phyloP scores from a whole-genome alignment of 2,888 invertebrate genomes.

The Charanyca ferruginea region DNA sequence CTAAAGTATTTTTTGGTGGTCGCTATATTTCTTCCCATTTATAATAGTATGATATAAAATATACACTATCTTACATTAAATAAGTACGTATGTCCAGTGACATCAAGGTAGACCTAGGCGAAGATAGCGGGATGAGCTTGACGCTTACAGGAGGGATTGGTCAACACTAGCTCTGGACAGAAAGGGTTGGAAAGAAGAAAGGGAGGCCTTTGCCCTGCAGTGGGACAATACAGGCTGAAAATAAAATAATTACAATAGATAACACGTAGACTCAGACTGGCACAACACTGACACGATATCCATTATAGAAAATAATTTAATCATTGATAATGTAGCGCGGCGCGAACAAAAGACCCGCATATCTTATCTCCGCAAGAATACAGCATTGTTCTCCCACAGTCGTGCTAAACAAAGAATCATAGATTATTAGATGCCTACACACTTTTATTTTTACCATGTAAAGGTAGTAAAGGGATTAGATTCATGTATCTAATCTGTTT shows the following conservation, averaged over 20 bases:
- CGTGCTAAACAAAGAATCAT: conserved; percentile 39
- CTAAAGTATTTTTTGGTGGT: too few species aligned
- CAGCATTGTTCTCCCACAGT: conserved; percentile 49
- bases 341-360: conserved; percentile 46
- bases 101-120: too few species aligned
- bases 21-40: too few species aligned
- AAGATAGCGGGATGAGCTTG: too few species aligned
- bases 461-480: background rate
- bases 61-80: too few species aligned
- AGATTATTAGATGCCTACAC: conserved; percentile 18
- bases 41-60: too few species aligned
- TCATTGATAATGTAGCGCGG: conserved; percentile 8
- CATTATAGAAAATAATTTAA: conserved; percentile 36
- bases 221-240: too few species aligned
- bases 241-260: background rate
- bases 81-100: too few species aligned
- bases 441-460: conserved; percentile 27
- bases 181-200: too few species aligned
- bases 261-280: conserved; percentile 6
- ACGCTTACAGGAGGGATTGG: too few species aligned
- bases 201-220: too few species aligned
- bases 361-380: conserved; percentile 54
- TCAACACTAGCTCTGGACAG: too few species aligned
- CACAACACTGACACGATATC: conserved; percentile 5
- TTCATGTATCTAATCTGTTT: background rate